Conservation (phyloP, 2,797 vertebrate genomes). For the Anolis apletophallus region DNA sequence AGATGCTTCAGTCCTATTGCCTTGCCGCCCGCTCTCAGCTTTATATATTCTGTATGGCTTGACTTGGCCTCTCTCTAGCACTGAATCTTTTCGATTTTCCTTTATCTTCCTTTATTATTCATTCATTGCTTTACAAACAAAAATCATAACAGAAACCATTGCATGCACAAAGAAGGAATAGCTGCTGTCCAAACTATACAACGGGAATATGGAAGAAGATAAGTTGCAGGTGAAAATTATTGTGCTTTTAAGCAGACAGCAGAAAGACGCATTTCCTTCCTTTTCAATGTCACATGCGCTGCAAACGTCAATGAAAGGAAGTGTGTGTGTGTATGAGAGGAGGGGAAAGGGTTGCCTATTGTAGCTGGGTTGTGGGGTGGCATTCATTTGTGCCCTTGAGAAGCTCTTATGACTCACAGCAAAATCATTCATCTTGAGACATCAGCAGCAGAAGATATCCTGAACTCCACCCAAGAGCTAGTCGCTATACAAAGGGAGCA, state of each 20-base stretch:
- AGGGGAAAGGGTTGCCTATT: neutral
- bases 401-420: neutral
- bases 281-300: neutral
- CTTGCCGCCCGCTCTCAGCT: too few relatives aligned
- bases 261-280: neutral
- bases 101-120: too few relatives aligned
- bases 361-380: too few relatives aligned
- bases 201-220: fast-evolving
- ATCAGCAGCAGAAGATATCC: neutral
- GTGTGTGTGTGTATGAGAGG: neutral
- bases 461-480: neutral
- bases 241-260: neutral
- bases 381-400: neutral
- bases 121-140: too few relatives aligned
- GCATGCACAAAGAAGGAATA: neutral
- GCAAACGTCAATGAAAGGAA: neutral
- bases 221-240: neutral
- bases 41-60: too few relatives aligned
- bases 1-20: too few relatives aligned
- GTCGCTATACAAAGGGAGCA: too few relatives aligned
- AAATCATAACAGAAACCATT: neutral
- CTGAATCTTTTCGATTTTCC: too few relatives aligned
- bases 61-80: too few relatives aligned
- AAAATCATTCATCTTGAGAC: neutral
- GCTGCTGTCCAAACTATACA: neutral